Conservation (phyloP, 1,140 invertebrate genomes). For the Danaus plexippus region DNA sequence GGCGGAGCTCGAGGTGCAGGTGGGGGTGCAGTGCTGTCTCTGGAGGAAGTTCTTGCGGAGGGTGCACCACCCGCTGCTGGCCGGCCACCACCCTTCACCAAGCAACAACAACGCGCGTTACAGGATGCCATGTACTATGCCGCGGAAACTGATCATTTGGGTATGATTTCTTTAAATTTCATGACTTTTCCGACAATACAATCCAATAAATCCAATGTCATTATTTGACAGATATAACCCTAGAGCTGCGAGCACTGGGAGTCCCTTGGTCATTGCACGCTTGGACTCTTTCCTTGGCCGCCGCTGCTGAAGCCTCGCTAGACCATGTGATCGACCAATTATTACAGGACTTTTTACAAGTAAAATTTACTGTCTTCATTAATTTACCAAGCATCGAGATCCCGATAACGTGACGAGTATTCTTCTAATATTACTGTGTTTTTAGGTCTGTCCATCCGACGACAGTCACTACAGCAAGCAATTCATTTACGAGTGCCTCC, state of each 20-base stretch:
- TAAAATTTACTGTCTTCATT: slow-evolving; percentile 39
- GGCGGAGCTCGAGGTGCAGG: slow-evolving; percentile 83
- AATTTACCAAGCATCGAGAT: neutral
- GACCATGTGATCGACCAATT: slow-evolving; percentile 92
- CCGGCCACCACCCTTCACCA: slow-evolving; percentile 76
- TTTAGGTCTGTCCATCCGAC: slow-evolving; percentile 73
- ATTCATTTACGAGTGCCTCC: slow-evolving; percentile 91
- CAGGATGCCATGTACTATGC: slow-evolving; percentile 95
- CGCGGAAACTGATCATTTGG: slow-evolving; percentile 90
- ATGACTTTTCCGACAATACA: slow-evolving; percentile 6
- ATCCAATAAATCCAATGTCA: too few relatives aligned
- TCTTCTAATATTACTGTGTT: slow-evolving; percentile 3
- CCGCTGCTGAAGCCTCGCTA: slow-evolving; percentile 85
- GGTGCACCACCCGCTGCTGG: slow-evolving; percentile 70
- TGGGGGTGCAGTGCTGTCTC: slow-evolving; percentile 80
- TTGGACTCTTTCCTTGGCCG: slow-evolving; percentile 91
- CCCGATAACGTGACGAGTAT: neutral
- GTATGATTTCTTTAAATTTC: slow-evolving; percentile 51
- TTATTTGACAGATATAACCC: slow-evolving; percentile 79
- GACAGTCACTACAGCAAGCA: slow-evolving; percentile 84
- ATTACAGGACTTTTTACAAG: slow-evolving; percentile 90
- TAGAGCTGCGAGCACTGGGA: slow-evolving; percentile 86
- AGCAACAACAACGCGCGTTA: slow-evolving; percentile 85
- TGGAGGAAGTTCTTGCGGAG: slow-evolving; percentile 93
- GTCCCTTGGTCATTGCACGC: slow-evolving; percentile 92